Evolutionary conservation across 2,113 vertebrate genomes (phyloP).

Genomic region (Chaetura pelagica): DNA sequence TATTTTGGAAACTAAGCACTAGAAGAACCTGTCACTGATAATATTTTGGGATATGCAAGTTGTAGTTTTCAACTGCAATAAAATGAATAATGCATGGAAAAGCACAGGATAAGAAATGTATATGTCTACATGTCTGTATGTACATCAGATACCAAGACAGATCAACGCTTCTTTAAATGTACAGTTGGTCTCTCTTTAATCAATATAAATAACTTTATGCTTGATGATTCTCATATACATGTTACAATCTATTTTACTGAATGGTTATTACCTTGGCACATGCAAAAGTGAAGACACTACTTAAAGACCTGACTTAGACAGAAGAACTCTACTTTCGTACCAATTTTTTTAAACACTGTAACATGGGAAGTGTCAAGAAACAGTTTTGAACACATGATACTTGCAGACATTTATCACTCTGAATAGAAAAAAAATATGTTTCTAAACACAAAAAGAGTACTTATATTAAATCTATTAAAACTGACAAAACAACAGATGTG

Average conservation of each 20-base stretch:
- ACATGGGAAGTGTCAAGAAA: background rate
- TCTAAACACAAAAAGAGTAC: background rate
- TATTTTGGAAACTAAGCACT: background rate
- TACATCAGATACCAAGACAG: background rate
- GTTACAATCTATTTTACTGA: background rate
- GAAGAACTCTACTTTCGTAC: background rate
- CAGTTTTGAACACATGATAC: background rate
- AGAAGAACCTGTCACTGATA: background rate
- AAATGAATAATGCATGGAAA: background rate
- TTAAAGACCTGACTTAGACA: background rate
- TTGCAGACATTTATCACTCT: background rate
- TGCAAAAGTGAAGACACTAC: background rate
- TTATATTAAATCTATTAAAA: background rate
- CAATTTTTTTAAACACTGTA: background rate
- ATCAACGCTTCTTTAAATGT: background rate
- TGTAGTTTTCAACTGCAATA: rapidly evolving
- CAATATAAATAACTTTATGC: background rate
- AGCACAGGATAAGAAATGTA: background rate
- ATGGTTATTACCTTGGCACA: background rate
- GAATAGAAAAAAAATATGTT: background rate
- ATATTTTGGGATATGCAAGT: background rate
- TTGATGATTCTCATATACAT: background rate
- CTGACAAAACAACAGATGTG: background rate
- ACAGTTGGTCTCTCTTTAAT: background rate
- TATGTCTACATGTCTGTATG: background rate